A percentile compares a stretch with the other conserved stretches of the same genome.
These are phyloP conservation scores for Delichon dasypus DNA, from an alignment of 2,797 vertebrate species.

Conservation along the genomic window DNA sequence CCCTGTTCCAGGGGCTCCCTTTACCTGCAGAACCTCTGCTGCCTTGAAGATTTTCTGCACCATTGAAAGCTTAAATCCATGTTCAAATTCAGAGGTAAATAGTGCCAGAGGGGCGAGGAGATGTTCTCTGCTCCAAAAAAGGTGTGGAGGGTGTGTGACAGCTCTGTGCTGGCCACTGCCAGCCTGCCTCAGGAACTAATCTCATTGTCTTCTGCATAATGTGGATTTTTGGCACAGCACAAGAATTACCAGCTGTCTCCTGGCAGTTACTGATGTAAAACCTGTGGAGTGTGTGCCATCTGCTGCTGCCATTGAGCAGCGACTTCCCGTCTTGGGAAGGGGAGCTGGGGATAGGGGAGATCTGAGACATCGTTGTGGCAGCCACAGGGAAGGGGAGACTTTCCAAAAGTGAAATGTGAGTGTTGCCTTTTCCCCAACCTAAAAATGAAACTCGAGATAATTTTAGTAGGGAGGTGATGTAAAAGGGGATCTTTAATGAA, in stretches of 20 bases:
- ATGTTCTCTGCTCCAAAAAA: not conserved
- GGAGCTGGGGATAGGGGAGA: not conserved
- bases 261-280: not conserved
- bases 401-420: not conserved
- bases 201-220: not conserved
- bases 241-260: not conserved
- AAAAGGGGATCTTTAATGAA: not conserved
- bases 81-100: not conserved
- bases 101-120: rapidly evolving
- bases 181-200: not conserved
- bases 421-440: not conserved
- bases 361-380: not conserved
- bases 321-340: not conserved
- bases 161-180: not conserved
- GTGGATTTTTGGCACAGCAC: not conserved
- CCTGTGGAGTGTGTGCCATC: not conserved
- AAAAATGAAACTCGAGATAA: not conserved
- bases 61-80: not conserved
- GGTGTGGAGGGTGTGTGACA: not conserved
- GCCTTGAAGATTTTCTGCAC: not conserved
- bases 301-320: not conserved
- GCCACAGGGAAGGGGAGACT: rapidly evolving
- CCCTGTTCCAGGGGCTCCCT: not conserved
- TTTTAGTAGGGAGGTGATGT: not conserved
- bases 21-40: rapidly evolving